Evolutionary conservation across 1,140 invertebrate genomes (phyloP).

Genomic region (Neodiprion pinetum): DNA sequence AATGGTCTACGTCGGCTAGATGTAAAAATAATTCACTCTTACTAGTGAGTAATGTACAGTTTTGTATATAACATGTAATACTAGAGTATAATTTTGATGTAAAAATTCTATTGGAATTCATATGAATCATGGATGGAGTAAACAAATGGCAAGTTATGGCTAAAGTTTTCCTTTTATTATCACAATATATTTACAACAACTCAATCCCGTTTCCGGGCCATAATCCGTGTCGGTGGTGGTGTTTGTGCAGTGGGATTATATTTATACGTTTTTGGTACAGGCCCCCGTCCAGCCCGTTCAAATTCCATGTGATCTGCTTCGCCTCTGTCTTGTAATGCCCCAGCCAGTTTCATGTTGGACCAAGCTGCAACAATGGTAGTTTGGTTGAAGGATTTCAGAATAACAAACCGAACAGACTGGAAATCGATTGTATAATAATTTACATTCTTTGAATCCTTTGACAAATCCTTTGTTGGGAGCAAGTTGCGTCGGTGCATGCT

Average conservation of each 20-base stretch:
- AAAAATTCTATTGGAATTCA: background rate
- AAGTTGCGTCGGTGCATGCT: constrained; percentile 67
- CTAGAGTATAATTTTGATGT: background rate
- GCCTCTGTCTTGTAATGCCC: constrained; percentile 78
- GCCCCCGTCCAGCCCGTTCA: constrained; percentile 81
- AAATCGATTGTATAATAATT: constrained; percentile 48
- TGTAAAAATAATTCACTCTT: background rate
- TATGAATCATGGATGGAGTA: background rate
- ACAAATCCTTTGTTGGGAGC: constrained; percentile 78
- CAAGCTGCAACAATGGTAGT: constrained; percentile 68
- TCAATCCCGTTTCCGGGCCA: constrained; percentile 31
- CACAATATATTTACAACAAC: background rate
- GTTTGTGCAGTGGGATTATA: constrained; percentile 78
- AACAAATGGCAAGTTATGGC: background rate
- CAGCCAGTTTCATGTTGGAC: constrained; percentile 83
- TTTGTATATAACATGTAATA: background rate
- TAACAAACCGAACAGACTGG: background rate
- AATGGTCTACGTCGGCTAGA: background rate
- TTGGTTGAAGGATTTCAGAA: constrained; percentile 15
- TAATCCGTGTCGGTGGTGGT: constrained; percentile 17
- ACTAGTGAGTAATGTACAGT: background rate
- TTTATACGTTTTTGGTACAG: constrained; percentile 86
- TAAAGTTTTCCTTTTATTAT: background rate
- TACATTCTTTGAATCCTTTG: constrained; percentile 83
- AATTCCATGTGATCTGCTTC: constrained; percentile 81